Evolutionary conservation across 2,113 vertebrate genomes (phyloP).

Genomic region (Pholis gunnellus): DNA sequence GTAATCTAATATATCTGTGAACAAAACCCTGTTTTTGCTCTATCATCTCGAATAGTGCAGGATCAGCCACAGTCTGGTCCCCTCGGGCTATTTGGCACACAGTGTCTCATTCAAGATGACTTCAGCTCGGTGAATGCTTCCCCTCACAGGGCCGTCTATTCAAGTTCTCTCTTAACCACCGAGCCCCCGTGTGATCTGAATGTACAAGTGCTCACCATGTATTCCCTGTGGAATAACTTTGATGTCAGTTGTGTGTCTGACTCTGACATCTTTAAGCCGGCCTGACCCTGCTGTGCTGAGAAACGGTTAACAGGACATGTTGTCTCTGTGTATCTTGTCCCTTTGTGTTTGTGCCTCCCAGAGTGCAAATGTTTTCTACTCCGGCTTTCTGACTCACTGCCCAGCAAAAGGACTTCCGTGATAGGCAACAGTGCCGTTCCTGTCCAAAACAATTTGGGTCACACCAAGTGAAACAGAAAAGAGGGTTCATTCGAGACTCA

Average conservation of each 20-base stretch:
- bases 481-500: constrained; percentile 29
- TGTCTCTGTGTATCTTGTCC: constrained; percentile 51
- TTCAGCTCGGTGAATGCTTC: constrained; percentile 36
- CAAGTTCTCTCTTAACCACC: constrained; percentile 43
- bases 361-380: constrained; percentile 48
- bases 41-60: constrained; percentile 14
- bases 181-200: constrained; percentile 42
- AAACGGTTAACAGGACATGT: constrained; percentile 51
- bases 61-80: constrained; percentile 15
- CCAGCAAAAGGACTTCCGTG: constrained; percentile 52
- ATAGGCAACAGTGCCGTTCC: constrained; percentile 36
- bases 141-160: constrained; percentile 25
- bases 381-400: constrained; percentile 52
- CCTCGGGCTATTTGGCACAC: constrained; percentile 9
- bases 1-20: background rate
- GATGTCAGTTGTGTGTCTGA: constrained; percentile 53
- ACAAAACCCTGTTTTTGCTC: constrained; percentile 5
- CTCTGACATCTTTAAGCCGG: constrained; percentile 43
- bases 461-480: constrained; percentile 43
- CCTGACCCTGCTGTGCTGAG: constrained; percentile 38
- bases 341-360: constrained; percentile 40
- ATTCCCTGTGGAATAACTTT: constrained; percentile 44
- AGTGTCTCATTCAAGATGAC: constrained; percentile 36
- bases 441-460: constrained; percentile 63
- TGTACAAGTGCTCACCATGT: constrained; percentile 44